phyloP scores from a whole-genome alignment of 1,140 invertebrate species.

The Microplitis mediator region DNA sequence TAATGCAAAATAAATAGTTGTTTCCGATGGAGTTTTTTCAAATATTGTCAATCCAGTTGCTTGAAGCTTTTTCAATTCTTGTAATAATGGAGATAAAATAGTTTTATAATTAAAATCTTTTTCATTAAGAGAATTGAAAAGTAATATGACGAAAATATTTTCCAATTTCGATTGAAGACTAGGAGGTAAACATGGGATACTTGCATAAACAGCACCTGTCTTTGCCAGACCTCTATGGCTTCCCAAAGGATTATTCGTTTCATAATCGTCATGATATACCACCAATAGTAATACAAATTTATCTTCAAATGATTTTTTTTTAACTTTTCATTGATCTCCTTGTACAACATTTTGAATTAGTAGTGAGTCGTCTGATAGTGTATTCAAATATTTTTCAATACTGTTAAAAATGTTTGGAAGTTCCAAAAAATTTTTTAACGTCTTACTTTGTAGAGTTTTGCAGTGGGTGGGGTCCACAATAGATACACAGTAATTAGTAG shows the following conservation, averaged over 20 bases:
- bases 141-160: not conserved
- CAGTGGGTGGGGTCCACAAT: too few relatives aligned
- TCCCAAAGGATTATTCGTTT: not conserved
- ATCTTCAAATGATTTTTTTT: not conserved
- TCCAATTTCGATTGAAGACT: not conserved
- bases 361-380: not conserved
- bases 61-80: too few relatives aligned
- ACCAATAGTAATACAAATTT: not conserved
- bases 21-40: too few relatives aligned
- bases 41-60: too few relatives aligned
- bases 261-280: not conserved
- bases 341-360: not conserved
- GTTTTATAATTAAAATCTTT: too few relatives aligned
- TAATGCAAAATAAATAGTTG: too few relatives aligned
- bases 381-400: not conserved
- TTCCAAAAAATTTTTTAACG: not conserved
- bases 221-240: not conserved
- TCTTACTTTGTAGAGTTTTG: not conserved
- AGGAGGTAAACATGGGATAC: conserved; percentile 2
- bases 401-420: not conserved
- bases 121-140: not conserved
- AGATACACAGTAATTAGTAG: too few relatives aligned
- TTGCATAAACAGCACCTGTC: not conserved
- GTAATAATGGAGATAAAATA: too few relatives aligned
- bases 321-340: not conserved